A percentile compares a stretch with the other conserved stretches of the same genome.
phyloP scores from a whole-genome alignment of 2,113 vertebrate species.

The Pollachius pollachius region DNA sequence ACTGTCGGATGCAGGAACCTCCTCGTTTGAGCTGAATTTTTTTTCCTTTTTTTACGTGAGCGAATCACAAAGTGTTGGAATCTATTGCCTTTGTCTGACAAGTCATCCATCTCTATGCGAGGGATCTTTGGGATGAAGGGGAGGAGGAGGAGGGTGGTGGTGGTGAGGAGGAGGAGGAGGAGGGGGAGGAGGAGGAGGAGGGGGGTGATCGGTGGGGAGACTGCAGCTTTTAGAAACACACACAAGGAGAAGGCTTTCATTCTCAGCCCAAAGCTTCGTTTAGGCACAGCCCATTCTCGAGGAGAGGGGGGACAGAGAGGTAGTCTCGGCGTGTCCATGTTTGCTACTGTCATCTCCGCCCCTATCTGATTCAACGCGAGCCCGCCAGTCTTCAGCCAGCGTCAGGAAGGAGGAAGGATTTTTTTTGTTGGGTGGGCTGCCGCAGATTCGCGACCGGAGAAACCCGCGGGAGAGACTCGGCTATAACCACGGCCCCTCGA shows the following conservation, averaged over 20 bases:
- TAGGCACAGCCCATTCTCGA: conserved; percentile 89
- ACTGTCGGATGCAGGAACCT: conserved; percentile 89
- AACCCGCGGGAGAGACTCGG: conserved; percentile 45
- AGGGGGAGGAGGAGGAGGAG: conserved; percentile 56
- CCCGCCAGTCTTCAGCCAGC: conserved; percentile 45
- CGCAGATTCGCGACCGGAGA: conserved; percentile 52
- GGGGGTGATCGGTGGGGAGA: conserved; percentile 56
- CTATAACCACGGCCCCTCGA: conserved; percentile 5
- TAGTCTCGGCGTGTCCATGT: conserved; percentile 71
- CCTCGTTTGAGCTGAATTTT: conserved; percentile 85
- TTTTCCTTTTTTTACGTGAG: conserved; percentile 78
- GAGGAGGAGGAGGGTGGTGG: conserved; percentile 63
- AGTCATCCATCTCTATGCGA: conserved; percentile 94
- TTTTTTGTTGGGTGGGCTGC: conserved; percentile 43
- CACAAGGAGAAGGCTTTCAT: conserved; percentile 89
- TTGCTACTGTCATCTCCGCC: conserved; percentile 72
- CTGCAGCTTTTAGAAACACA: conserved; percentile 98
- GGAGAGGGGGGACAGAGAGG: conserved; percentile 72
- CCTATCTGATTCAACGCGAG: conserved; percentile 66
- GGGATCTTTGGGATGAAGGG: conserved; percentile 77
- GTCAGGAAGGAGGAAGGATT: conserved; percentile 43
- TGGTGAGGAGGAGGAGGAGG: conserved; percentile 64
- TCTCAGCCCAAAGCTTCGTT: conserved; percentile 90
- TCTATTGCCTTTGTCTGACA: conserved; percentile 99
- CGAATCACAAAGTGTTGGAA: conserved; percentile 99